Conservation (phyloP, 2,797 vertebrate genomes). For the Crocodylus rhombifer region DNA sequence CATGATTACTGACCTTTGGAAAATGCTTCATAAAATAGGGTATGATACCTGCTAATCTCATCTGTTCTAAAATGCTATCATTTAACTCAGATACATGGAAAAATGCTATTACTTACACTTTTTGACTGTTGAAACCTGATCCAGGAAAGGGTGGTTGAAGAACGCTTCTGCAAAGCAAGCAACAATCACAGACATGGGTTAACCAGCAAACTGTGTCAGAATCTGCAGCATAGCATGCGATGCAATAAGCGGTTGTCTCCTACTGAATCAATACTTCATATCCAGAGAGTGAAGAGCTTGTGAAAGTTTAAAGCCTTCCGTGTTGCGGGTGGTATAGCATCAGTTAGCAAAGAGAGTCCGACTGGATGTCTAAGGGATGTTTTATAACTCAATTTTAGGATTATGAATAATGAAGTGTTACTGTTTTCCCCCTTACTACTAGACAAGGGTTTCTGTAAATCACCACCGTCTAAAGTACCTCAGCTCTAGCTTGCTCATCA, state of each 20-base stretch:
- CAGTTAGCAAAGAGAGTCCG: conserved; percentile 33
- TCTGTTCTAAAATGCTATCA: not conserved
- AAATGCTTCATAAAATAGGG: conserved; percentile 30
- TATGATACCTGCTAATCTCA: not conserved
- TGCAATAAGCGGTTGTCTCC: conserved; percentile 39
- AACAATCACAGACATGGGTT: not conserved
- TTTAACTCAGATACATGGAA: conserved; percentile 21
- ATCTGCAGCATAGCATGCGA: conserved; percentile 4
- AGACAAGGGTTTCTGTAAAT: not conserved
- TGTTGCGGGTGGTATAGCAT: conserved; percentile 12
- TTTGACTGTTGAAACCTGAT: conserved; percentile 89
- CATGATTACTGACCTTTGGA: not conserved
- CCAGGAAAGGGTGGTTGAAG: conserved; percentile 95
- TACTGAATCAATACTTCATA: conserved; percentile 29
- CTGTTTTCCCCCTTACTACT: not conserved
- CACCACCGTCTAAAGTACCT: not conserved
- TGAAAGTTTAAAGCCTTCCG: conserved; percentile 53
- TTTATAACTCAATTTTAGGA: not conserved
- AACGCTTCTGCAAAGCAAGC: conserved; percentile 87
- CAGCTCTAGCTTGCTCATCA: conserved; percentile 10
- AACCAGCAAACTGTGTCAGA: not conserved
- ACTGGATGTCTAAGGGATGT: not conserved
- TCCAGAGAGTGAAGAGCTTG: conserved; percentile 43
- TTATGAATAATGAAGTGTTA: not conserved
- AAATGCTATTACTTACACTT: conserved; percentile 88